Conservation (phyloP, 2,113 vertebrate species). For the Ancistrus triradiatus region DNA sequence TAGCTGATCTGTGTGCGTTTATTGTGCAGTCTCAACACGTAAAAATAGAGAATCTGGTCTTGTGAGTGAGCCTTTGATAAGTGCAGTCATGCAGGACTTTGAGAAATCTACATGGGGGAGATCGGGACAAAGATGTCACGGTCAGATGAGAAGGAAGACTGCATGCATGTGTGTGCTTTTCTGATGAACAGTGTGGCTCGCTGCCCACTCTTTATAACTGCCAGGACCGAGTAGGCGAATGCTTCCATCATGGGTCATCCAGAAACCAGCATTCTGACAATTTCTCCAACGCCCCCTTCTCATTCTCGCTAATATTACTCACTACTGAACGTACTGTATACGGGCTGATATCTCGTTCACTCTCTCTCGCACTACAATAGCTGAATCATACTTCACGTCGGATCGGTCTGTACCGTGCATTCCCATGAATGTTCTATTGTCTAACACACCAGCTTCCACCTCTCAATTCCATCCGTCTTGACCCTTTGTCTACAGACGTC, state of each 20-base stretch:
- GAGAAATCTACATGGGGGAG: no score
- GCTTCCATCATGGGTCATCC: slow-evolving; percentile 40
- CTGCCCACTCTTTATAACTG: slow-evolving; percentile 28
- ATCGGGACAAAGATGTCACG: no score
- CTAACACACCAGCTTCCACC: background rate
- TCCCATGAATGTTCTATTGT: background rate
- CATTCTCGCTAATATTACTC: slow-evolving; percentile 34
- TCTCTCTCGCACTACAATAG: background rate
- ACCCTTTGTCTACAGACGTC: background rate
- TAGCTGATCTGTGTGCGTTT: slow-evolving; percentile 6
- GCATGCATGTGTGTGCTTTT: slow-evolving; percentile 8
- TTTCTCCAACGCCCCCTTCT: slow-evolving; percentile 1
- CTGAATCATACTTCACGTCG: background rate
- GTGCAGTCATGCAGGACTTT: no score
- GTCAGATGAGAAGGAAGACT: no score
- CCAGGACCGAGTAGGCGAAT: slow-evolving; percentile 30
- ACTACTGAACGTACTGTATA: slow-evolving; percentile 10
- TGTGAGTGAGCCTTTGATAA: no score
- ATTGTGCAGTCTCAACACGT: no score
- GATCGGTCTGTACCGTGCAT: background rate
- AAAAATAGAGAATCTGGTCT: no score
- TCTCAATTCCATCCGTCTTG: background rate
- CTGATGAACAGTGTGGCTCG: slow-evolving; percentile 5
- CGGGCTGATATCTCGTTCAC: slow-evolving; percentile 11
- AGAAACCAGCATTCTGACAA: slow-evolving; percentile 22